Conservation (phyloP, 2,797 vertebrate genomes). For the Parauchenoglanis punctatus region DNA sequence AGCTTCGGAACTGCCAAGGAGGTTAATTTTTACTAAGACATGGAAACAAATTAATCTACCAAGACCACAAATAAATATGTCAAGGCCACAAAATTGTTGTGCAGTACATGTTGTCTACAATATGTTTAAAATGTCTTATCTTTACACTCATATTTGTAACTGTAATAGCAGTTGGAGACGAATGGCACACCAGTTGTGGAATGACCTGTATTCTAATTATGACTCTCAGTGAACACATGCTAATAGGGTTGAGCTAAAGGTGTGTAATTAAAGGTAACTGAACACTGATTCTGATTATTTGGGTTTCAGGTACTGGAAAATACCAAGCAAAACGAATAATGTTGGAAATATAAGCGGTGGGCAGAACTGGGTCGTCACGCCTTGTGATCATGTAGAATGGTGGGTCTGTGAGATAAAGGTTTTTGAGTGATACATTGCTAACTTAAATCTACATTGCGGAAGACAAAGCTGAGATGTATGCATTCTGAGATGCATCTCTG, state of each 20-base stretch:
- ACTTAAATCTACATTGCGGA: too few species aligned
- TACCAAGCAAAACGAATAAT: background rate
- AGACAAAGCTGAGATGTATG: background rate
- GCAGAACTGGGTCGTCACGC: background rate
- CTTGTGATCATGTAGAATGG: background rate
- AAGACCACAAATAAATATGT: background rate
- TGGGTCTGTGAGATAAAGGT: background rate
- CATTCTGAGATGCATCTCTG: too few species aligned
- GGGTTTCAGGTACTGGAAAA: background rate
- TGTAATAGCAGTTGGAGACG: background rate
- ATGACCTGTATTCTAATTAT: background rate
- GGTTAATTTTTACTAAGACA: background rate
- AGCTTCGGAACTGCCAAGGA: background rate
- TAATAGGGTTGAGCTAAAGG: background rate
- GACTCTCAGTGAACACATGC: background rate
- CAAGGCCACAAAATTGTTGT: background rate
- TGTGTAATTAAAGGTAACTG: background rate
- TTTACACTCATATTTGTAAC: background rate
- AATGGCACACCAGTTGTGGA: too few species aligned
- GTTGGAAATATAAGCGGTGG: background rate
- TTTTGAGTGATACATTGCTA: background rate
- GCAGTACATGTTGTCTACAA: background rate
- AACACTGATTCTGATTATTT: background rate
- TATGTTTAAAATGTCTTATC: background rate
- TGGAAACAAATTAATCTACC: background rate